These are phyloP conservation scores for Chaitophorus viminalis DNA, from an alignment of 2,888 invertebrate genomes.

Conservation along the genomic window DNA sequence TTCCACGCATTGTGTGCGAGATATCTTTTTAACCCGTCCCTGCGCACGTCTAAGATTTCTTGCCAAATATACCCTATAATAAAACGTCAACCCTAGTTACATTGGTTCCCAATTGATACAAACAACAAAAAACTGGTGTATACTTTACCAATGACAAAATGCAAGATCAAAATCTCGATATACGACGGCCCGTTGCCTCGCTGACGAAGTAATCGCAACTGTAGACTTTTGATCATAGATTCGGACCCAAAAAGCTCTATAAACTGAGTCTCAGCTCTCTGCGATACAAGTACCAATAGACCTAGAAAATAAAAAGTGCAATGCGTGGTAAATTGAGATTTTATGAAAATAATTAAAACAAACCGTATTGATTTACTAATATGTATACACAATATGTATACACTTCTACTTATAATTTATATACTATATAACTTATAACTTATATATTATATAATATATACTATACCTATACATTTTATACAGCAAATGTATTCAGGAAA, in stretches of 20 bases:
- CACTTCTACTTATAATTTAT: no score
- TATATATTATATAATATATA: no score
- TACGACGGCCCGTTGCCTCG: slow-evolving; percentile 87
- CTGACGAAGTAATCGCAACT: slow-evolving; percentile 76
- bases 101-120: not conserved
- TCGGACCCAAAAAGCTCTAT: slow-evolving; percentile 80
- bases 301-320: slow-evolving; percentile 72
- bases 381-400: not conserved
- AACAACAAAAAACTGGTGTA: not conserved
- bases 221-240: slow-evolving; percentile 73
- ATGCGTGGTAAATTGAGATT: not conserved
- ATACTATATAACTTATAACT: no score
- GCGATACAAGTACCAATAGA: slow-evolving; percentile 90
- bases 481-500: no score
- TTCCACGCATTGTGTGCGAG: slow-evolving; percentile 89
- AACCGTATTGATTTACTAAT: not conserved
- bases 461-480: no score
- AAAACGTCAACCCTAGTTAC: not conserved
- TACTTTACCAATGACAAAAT: slow-evolving; percentile 81
- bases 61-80: slow-evolving; percentile 85
- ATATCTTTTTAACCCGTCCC: slow-evolving; percentile 86
- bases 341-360: not conserved
- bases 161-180: slow-evolving; percentile 82
- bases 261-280: slow-evolving; percentile 83
- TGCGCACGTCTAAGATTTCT: slow-evolving; percentile 90